Percentiles rank a stretch among this genome's conserved stretches.
Evolutionary conservation across 2,797 vertebrate species (phyloP).

Genomic region (Harpagifer antarcticus): DNA sequence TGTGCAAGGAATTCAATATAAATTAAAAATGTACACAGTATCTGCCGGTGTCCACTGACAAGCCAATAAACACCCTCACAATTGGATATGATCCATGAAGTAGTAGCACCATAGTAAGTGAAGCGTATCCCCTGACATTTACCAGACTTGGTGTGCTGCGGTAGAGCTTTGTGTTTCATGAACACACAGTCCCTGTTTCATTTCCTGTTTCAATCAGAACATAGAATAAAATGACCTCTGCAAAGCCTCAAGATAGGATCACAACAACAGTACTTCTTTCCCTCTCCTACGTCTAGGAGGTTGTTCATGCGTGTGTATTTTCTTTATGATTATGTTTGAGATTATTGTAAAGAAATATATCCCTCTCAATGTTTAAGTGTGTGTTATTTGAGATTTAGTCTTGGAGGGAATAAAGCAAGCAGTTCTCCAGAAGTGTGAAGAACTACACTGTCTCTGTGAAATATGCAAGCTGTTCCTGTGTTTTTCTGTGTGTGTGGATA

Average conservation of each 20-base stretch:
- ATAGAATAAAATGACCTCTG: constrained; percentile 40
- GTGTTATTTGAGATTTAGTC: constrained; percentile 18
- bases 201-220: constrained; percentile 74
- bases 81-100: constrained; percentile 46
- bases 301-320: not conserved
- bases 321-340: not conserved
- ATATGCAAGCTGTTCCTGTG: constrained; percentile 62
- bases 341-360: not conserved
- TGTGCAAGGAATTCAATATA: too few species aligned
- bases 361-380: not conserved
- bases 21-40: too few species aligned
- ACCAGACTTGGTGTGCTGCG: constrained; percentile 33
- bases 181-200: constrained; percentile 53
- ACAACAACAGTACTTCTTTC: not conserved
- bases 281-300: not conserved
- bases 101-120: constrained; percentile 24
- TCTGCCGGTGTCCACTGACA: not conserved
- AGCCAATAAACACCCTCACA: not conserved
- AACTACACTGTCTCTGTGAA: constrained; percentile 57
- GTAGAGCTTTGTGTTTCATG: constrained; percentile 18
- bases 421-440: constrained; percentile 54
- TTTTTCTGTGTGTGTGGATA: constrained; percentile 22
- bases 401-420: constrained; percentile 35
- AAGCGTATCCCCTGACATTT: constrained; percentile 68
- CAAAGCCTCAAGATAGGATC: not conserved